Base-by-base conservation (phyloP, 2,113 vertebrate species). In the Muntiacus reevesi region DNA sequence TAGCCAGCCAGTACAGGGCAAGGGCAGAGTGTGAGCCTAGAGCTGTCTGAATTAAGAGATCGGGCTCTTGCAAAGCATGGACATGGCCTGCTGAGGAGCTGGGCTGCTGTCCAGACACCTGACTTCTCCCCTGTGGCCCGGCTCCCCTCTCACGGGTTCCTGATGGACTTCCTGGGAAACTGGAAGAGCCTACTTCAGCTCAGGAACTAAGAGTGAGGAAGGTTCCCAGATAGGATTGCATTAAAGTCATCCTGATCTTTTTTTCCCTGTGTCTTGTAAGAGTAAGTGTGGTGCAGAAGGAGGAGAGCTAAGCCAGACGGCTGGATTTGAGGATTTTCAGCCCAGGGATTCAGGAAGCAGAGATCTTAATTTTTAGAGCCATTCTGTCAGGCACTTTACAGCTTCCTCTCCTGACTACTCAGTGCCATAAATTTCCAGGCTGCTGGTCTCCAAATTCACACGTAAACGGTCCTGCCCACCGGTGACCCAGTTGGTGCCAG, bases 341-440 rank as follows among this genome's bases (percentile, higher is more conserved):
- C 43, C 84, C 13, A 17, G 55, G 88, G 81, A 2, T 82, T n/a
- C 78, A 71, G 71, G 64, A 85, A 85, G 59, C 74, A 54, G 64
- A 81, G 11, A 2, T 84, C 93, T 96, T 74, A 12, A 54, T 84
- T 85, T 93, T 83, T 16, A 84, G 62, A 92, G 88, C 84, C 15
- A 19, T 74, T 52, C 45, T 16, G 25, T 45, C 40, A 36, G 47
- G 85, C 81, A 11, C 85, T 84, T 92, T 50, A 60, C 54, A 59
- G 89, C 76, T 84, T 54, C 93, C 54, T 88, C 62, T 16, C 50
- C 81, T 76, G 6, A 79, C 64, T 30, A 1, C 62, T 27, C 13
- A 76, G 82, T 3, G 57, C 79, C 21, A 0, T 87, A 30, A 96
- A 64, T 64, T 82, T 79, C 36, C 28, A 82, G 81, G 15, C 28